Base-by-base conservation (phyloP, 2,797 vertebrate species). In the Mormyrus proboscirostris region DNA sequence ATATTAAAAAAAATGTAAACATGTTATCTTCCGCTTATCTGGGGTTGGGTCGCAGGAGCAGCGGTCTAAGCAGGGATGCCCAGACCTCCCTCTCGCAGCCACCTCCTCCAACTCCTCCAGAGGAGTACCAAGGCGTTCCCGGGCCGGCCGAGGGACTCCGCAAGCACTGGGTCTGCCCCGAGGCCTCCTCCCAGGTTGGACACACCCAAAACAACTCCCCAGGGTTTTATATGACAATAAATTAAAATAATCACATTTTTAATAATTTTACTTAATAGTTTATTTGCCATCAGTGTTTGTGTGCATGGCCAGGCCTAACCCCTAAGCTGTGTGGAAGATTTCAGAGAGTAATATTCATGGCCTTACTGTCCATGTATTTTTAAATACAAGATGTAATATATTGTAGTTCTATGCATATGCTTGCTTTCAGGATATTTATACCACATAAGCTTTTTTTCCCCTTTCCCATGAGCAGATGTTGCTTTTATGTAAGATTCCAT, bases 401-500 rank as follows among this genome's bases (percentile, higher is more conserved):
- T 76, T 76, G 38, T 82, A 47, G 76, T 22, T 82, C 38, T 47
- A 82, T 47, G 76, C 76, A 82, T 47, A 47, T 19, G 76, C 76
- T 82, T 82, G 16, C 38, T 82, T 44, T 82, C 41, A 82, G 76
- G 38, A 82, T 82, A 47, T 47, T 82, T 47, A 76, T 38, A 82
- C 33, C 22, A 53, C 44, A 41, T 41, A 76, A 2, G 33, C 33
- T 41, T 38, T 79, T 25, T 47, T 41, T 22, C 22, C 4, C 14
- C 3, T 6, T 12, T 3, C 5, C 12, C 22, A 47, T 85, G 55
- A 89, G n/a, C 53, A 62, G 76, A 59, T 59, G 88, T 44, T 33
- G 53, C 19, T 69, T 50, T 22, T 55, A 47, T n/a, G 88, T 59
- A 83, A 33, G 57, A 73, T 87, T 88, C 92, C 93, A 1, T 73